Conservation (phyloP, 2,888 invertebrate species). For the Corbicula japonica region DNA sequence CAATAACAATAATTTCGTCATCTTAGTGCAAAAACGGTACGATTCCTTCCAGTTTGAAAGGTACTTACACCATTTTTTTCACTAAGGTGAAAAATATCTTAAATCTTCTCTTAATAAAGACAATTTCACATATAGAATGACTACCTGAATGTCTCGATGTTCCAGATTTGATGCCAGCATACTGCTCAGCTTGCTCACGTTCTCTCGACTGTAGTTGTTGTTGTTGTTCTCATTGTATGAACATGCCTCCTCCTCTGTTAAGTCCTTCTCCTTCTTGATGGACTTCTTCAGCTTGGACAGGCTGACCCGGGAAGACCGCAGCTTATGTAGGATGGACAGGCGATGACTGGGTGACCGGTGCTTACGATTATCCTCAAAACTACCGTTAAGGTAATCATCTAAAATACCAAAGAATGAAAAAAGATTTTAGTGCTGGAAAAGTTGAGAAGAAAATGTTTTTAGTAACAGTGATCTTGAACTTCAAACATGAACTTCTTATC, state of each 20-base stretch:
- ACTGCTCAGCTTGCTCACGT: constrained; percentile 13
- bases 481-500: no score
- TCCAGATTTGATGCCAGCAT: constrained; percentile 25
- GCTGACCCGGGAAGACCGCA: constrained; percentile 72
- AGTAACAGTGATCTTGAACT: no score
- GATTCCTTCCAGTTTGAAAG: no score
- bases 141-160: no score
- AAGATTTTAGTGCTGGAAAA: no score
- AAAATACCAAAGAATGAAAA: constrained; percentile 12
- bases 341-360: constrained; percentile 77
- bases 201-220: constrained; percentile 29
- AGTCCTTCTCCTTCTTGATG: constrained; percentile 55
- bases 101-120: no score
- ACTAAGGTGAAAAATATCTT: no score
- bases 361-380: constrained; percentile 69
- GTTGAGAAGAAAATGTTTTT: no score
- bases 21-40: no score
- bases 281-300: constrained; percentile 78
- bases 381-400: constrained; percentile 62
- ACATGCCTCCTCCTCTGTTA: constrained; percentile 24
- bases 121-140: no score
- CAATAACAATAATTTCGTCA: no score
- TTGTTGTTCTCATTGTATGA: constrained; percentile 13
- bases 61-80: no score
- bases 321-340: constrained; percentile 77